These are phyloP conservation scores for Lagorchestes hirsutus DNA, from an alignment of 2,797 vertebrate genomes.

Conservation along the genomic window DNA sequence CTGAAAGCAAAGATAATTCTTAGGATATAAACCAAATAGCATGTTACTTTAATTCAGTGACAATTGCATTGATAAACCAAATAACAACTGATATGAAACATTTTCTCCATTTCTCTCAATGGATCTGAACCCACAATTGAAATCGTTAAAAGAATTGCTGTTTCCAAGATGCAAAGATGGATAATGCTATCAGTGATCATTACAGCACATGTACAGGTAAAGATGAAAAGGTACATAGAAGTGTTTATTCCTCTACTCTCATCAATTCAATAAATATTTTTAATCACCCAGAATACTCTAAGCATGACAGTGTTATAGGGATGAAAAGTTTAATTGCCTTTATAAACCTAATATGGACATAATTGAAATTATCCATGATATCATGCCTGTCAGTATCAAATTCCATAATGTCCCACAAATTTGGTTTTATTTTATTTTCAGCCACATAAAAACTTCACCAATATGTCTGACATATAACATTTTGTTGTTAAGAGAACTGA, in stretches of 20 bases:
- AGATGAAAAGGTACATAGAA: neutral
- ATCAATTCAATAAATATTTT: neutral
- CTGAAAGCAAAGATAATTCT: slow-evolving; percentile 23
- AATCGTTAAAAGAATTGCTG: slow-evolving; percentile 3
- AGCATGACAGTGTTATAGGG: neutral
- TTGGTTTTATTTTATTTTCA: neutral
- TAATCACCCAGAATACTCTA: neutral
- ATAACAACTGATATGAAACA: neutral
- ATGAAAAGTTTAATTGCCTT: neutral
- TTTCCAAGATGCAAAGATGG: neutral
- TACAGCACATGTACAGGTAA: neutral
- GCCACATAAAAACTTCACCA: neutral
- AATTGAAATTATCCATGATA: neutral
- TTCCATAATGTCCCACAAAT: neutral
- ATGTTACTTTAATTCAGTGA: neutral
- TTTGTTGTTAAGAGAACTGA: neutral
- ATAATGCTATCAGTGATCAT: neutral
- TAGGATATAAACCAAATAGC: slow-evolving; percentile 9
- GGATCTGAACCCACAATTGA: neutral
- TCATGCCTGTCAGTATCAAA: neutral
- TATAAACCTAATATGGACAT: neutral
- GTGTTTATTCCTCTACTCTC: neutral
- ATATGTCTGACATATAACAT: neutral
- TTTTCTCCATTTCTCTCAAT: neutral
- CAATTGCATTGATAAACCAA: slow-evolving; percentile 16